phyloP scores from a whole-genome alignment of 30 jellyfish, hydroid and myxozoan genomes.

The Turritopsis dohrnii region DNA sequence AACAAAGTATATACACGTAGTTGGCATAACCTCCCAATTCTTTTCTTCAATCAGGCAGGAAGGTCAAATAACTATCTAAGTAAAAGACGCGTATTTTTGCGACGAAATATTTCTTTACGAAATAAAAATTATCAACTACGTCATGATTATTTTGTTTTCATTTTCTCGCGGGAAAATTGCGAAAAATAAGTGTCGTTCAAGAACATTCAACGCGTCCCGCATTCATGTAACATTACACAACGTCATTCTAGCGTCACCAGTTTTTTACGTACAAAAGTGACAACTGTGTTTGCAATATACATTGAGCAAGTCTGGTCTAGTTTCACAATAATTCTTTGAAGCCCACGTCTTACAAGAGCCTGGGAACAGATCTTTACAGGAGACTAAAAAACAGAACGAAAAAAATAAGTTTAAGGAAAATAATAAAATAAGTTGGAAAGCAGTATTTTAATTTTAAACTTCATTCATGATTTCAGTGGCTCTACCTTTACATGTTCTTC shows the following conservation, averaged over 20 bases:
- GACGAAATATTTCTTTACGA: too few relatives aligned
- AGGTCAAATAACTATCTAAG: too few relatives aligned
- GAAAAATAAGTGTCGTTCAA: neutral
- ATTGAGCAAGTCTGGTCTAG: slow-evolving; percentile 47
- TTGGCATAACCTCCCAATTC: neutral
- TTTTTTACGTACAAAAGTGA: slow-evolving; percentile 40
- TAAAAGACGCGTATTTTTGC: too few relatives aligned
- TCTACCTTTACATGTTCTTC: slow-evolving; percentile 63
- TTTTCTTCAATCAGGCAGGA: neutral
- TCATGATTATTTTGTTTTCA: neutral
- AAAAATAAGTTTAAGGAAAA: neutral
- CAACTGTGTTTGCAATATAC: slow-evolving; percentile 62
- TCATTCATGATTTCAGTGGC: neutral
- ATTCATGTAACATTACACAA: neutral
- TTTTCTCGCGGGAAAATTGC: neutral
- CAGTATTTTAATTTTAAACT: too few relatives aligned
- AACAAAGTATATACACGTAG: neutral
- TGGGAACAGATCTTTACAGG: neutral
- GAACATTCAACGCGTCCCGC: neutral
- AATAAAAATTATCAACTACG: neutral
- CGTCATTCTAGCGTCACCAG: too few relatives aligned
- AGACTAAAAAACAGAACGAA: neutral
- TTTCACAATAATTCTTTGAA: slow-evolving; percentile 35
- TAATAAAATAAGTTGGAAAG: too few relatives aligned
- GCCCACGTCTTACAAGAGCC: neutral